These are phyloP conservation scores for Platycercus adscitus DNA, from an alignment of 2,113 vertebrate species.

Conservation along the genomic window DNA sequence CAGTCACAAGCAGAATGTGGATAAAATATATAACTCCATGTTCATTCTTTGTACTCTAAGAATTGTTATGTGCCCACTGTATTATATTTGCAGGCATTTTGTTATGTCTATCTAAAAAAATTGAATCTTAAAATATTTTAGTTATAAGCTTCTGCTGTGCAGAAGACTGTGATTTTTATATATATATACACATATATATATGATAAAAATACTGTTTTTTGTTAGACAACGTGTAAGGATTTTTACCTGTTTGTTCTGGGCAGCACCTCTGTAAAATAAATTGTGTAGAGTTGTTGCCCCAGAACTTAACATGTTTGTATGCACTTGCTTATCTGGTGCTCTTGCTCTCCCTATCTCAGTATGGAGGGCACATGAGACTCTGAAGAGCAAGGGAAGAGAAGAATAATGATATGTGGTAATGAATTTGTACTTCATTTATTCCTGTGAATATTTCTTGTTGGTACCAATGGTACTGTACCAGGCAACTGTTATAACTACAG, in stretches of 20 bases:
- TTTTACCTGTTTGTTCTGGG: conserved; percentile 76
- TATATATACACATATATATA: conserved; percentile 36
- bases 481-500: conserved; percentile 70
- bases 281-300: conserved; percentile 56
- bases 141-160: conserved; percentile 81
- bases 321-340: conserved; percentile 65
- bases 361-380: conserved; percentile 31
- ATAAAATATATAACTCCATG: conserved; percentile 29
- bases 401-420: conserved; percentile 56
- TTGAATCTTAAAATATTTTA: conserved; percentile 71
- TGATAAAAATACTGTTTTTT: conserved; percentile 69
- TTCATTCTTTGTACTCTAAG: conserved; percentile 64
- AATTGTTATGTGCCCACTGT: conserved; percentile 52
- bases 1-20: conserved; percentile 28
- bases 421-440: conserved; percentile 79
- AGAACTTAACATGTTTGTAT: conserved; percentile 67
- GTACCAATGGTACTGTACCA: conserved; percentile 80
- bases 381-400: conserved; percentile 67
- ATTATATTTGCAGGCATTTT: conserved; percentile 75
- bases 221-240: conserved; percentile 73
- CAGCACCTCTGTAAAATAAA: conserved; percentile 61
- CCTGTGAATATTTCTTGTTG: conserved; percentile 81
- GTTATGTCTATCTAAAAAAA: conserved; percentile 73
- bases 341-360: not conserved
- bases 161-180: conserved; percentile 74